Evolutionary conservation across 2,888 invertebrate genomes (phyloP).

Genomic region (Dicyrtomina minuta): DNA sequence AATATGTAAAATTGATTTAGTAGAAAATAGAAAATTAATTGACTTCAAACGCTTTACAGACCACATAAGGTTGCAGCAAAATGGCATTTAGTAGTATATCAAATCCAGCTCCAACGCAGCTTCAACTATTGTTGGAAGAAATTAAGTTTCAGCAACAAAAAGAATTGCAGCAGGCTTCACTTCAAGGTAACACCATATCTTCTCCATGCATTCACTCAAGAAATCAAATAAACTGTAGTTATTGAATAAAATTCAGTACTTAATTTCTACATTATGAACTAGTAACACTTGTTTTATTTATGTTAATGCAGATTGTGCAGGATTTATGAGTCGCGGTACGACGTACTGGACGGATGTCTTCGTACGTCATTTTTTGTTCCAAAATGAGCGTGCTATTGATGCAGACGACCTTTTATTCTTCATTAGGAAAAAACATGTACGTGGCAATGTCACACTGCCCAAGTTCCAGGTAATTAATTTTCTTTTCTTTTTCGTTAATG

Average conservation of each 20-base stretch:
- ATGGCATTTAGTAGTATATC: conserved; percentile 29
- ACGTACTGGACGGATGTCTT: conserved; percentile 96
- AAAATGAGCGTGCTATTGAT: conserved; percentile 70
- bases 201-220: neutral
- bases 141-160: conserved; percentile 90
- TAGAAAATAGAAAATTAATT: no score
- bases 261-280: no score
- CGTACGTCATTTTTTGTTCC: conserved; percentile 79
- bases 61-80: neutral
- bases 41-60: no score
- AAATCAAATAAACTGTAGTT: neutral
- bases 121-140: conserved; percentile 84
- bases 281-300: no score
- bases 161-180: conserved; percentile 52
- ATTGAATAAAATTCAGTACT: neutral
- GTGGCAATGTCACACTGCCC: conserved; percentile 72
- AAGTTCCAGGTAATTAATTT: conserved; percentile 74
- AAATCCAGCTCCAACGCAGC: conserved; percentile 63
- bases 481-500: neutral
- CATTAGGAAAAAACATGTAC: conserved; percentile 87
- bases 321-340: conserved; percentile 87
- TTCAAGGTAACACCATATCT: conserved; percentile 43
- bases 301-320: conserved; percentile 62
- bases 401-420: conserved; percentile 94
- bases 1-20: no score